Conservation (phyloP, 2,797 vertebrate genomes). For the Lacerta bilineata region DNA sequence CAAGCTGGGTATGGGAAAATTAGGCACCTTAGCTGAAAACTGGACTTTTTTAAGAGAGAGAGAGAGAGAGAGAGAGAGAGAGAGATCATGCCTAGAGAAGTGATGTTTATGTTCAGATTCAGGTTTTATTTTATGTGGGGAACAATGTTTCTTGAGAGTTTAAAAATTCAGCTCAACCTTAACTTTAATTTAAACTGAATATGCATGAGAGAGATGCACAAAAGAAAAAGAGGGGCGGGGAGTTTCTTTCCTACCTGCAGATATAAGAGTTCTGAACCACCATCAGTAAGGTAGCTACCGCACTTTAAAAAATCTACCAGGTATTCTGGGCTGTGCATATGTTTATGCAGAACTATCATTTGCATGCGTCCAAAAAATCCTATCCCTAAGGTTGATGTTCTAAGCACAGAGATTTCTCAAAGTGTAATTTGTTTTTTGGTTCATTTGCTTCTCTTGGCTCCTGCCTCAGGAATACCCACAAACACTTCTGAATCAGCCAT, state of each 20-base stretch:
- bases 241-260: background rate
- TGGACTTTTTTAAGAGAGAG: no score
- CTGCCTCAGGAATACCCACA: background rate
- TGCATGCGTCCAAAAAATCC: background rate
- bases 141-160: no score
- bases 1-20: no score
- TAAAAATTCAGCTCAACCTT: background rate
- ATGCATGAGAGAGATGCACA: background rate
- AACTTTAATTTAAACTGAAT: background rate
- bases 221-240: background rate
- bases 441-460: background rate
- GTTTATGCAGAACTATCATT: background rate
- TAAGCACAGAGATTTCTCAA: background rate
- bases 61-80: no score
- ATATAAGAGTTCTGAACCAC: background rate
- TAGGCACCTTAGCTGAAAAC: no score
- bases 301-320: background rate
- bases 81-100: no score
- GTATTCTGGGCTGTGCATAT: background rate
- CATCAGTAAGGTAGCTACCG: background rate
- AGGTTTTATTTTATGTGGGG: no score
- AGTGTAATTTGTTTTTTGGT: background rate
- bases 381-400: background rate
- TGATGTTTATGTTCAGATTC: no score
- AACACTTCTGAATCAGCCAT: conserved; percentile 11